Evolutionary conservation across 2,113 vertebrate genomes (phyloP).

Genomic region (Petrocephalus microphthalmus): DNA sequence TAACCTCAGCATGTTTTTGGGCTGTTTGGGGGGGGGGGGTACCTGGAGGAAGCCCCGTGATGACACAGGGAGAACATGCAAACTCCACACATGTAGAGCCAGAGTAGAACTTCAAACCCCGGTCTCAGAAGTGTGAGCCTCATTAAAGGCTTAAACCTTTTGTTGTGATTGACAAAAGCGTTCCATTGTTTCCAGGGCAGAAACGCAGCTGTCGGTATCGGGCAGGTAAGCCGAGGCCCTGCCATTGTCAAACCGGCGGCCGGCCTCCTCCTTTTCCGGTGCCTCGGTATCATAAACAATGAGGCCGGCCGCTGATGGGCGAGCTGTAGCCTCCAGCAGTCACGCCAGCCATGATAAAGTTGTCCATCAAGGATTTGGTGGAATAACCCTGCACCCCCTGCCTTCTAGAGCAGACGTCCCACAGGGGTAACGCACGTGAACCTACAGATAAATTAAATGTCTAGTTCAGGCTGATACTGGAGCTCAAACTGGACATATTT

Average conservation of each 20-base stretch:
- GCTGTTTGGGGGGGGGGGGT: not conserved
- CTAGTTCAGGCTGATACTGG: not conserved
- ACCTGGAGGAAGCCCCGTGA: not conserved
- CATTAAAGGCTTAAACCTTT: not conserved
- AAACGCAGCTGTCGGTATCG: not conserved
- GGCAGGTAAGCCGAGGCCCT: not conserved
- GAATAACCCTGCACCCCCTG: not conserved
- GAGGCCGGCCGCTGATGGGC: not conserved
- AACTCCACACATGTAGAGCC: not conserved
- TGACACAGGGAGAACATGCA: not conserved
- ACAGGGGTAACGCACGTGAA: not conserved
- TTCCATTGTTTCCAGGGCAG: not conserved
- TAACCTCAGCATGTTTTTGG: not conserved
- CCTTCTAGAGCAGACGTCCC: not conserved
- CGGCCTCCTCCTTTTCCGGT: not conserved
- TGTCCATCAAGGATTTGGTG: slow-evolving; percentile 15
- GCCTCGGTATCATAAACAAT: not conserved
- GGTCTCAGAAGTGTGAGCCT: not conserved
- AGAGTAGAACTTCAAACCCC: not conserved
- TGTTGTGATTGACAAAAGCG: not conserved
- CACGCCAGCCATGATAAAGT: slow-evolving; percentile 8
- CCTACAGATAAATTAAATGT: slow-evolving; percentile 14
- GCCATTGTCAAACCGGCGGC: not conserved
- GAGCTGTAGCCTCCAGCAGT: not conserved
- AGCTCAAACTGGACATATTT: slow-evolving; percentile 17